Evolutionary conservation across 2,797 vertebrate species (phyloP).

Genomic region (Falco concolor): DNA sequence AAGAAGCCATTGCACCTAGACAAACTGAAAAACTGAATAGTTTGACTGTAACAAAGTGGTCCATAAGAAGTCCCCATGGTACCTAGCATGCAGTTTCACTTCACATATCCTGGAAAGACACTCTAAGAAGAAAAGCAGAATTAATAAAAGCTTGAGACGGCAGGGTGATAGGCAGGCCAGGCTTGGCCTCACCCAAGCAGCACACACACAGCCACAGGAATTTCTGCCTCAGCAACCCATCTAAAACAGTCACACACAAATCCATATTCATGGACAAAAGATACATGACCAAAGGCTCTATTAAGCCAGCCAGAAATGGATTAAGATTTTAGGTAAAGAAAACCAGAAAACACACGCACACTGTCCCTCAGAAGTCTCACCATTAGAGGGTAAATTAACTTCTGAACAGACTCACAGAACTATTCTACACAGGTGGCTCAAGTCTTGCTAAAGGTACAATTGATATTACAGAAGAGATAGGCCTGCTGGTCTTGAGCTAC

Average conservation of each 20-base stretch:
- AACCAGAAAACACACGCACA: background rate
- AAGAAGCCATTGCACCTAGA: background rate
- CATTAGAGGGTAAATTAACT: background rate
- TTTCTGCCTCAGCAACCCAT: background rate
- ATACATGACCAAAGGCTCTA: background rate
- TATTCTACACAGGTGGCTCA: background rate
- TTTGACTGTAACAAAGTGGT: background rate
- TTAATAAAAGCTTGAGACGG: background rate
- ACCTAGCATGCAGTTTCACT: background rate
- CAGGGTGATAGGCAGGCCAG: background rate
- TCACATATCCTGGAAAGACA: background rate
- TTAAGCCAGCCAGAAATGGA: background rate
- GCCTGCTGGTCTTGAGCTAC: background rate
- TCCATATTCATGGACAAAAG: background rate
- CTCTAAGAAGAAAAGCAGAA: background rate
- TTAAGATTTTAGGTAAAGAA: background rate
- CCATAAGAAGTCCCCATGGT: background rate
- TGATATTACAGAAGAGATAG: background rate
- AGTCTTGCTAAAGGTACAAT: background rate
- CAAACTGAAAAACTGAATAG: background rate
- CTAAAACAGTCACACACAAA: background rate
- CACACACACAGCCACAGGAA: background rate
- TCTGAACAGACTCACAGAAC: background rate
- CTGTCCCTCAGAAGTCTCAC: background rate
- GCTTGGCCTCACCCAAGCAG: background rate